Conservation (phyloP, 2,888 invertebrate species). For the Phragmatobia fuliginosa region DNA sequence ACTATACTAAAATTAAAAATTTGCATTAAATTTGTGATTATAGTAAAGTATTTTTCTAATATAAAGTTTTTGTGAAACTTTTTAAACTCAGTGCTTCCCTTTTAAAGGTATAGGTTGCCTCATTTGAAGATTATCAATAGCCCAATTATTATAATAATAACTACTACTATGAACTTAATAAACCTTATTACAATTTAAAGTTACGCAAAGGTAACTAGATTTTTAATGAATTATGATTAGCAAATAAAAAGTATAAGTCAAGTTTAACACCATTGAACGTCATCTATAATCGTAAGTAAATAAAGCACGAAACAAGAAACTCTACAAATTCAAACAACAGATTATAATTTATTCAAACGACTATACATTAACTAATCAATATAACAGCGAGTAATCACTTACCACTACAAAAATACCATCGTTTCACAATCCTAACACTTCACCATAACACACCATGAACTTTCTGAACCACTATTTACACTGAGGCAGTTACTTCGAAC, state of each 20-base stretch:
- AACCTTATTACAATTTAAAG: too few species aligned
- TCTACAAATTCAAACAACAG: background rate
- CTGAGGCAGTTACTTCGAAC: slow-evolving; percentile 66
- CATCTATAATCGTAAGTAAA: background rate
- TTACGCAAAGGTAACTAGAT: too few species aligned
- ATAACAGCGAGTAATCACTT: slow-evolving; percentile 21
- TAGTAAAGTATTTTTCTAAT: too few species aligned
- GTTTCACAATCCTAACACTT: slow-evolving; percentile 41
- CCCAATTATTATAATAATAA: too few species aligned
- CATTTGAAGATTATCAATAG: too few species aligned
- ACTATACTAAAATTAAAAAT: too few species aligned
- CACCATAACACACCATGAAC: slow-evolving; percentile 57
- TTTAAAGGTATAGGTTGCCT: too few species aligned
- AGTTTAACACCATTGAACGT: background rate
- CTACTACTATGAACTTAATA: too few species aligned
- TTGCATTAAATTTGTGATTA: too few species aligned
- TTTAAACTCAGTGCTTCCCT: too few species aligned
- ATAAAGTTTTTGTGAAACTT: too few species aligned
- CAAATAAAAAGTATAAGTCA: background rate
- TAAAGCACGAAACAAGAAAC: background rate
- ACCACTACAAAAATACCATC: slow-evolving; percentile 52
- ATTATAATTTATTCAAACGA: background rate
- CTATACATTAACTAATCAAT: background rate
- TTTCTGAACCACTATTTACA: slow-evolving; percentile 43
- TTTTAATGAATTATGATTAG: too few species aligned